These are phyloP conservation scores for Epistrophe grossulariae DNA, from an alignment of 2,888 invertebrate species.

Conservation along the genomic window DNA sequence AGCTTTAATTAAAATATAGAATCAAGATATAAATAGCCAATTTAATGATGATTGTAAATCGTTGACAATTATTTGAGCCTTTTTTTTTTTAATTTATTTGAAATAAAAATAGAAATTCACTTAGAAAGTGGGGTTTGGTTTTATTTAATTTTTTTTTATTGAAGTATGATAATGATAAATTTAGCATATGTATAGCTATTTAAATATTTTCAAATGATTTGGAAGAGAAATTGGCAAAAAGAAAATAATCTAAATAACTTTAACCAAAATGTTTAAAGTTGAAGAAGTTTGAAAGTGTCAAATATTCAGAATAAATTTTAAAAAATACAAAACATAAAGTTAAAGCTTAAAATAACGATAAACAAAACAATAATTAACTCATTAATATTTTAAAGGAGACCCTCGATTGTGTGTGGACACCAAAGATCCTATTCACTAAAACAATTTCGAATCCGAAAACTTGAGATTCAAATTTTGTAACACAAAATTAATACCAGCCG, in stretches of 20 bases:
- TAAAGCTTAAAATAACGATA: too few species aligned
- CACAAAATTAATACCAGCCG: too few species aligned
- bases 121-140: slow-evolving; percentile 24
- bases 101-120: slow-evolving; percentile 10
- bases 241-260: neutral
- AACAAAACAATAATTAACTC: too few species aligned
- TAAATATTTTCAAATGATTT: neutral
- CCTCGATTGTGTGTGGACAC: too few species aligned
- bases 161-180: neutral
- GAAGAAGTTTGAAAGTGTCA: neutral
- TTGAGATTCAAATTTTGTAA: too few species aligned
- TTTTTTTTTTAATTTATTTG: slow-evolving; percentile 18
- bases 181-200: slow-evolving; percentile 1
- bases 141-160: neutral
- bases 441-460: too few species aligned
- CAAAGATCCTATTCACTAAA: too few species aligned
- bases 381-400: too few species aligned
- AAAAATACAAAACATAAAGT: too few species aligned
- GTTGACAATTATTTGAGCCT: slow-evolving; percentile 1
- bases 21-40: slow-evolving; percentile 9
- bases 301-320: neutral
- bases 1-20: slow-evolving; percentile 13
- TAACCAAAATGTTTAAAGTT: neutral
- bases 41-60: slow-evolving; percentile 32
- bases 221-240: neutral